Conservation (phyloP, 2,888 invertebrate species). For the Drosophila borborema region DNA sequence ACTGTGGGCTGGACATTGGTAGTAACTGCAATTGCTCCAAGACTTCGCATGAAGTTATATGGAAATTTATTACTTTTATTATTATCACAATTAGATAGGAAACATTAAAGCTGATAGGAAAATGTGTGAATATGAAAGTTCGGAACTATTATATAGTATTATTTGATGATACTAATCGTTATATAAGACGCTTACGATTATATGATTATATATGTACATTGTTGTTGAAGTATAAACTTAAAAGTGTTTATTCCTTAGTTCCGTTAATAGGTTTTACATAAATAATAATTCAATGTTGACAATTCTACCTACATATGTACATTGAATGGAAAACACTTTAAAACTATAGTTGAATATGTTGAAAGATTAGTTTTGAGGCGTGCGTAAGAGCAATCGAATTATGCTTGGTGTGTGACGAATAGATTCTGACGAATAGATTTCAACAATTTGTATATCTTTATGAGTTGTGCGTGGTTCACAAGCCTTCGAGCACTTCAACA, state of each 20-base stretch:
- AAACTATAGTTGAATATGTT: neutral
- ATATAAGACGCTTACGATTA: neutral
- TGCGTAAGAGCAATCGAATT: neutral
- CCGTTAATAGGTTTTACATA: no score
- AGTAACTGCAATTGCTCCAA: neutral
- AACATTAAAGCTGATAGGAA: slow-evolving; percentile 42
- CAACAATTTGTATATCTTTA: neutral
- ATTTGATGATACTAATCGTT: neutral
- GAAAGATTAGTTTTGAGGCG: neutral
- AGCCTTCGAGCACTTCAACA: neutral
- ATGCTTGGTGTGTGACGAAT: neutral
- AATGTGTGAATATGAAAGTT: neutral
- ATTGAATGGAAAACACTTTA: neutral
- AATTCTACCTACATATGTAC: neutral
- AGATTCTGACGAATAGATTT: no score
- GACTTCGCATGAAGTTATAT: neutral
- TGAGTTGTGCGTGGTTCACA: no score
- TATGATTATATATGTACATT: no score
- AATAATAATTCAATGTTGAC: no score
- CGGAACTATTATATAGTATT: neutral
- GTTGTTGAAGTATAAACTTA: no score
- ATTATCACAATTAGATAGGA: neutral
- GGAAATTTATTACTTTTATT: slow-evolving; percentile 2
- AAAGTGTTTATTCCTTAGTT: no score
- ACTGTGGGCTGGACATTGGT: neutral